These are phyloP conservation scores for Drosophila subsilvestris DNA, from an alignment of 2,888 invertebrate species.

Conservation along the genomic window DNA sequence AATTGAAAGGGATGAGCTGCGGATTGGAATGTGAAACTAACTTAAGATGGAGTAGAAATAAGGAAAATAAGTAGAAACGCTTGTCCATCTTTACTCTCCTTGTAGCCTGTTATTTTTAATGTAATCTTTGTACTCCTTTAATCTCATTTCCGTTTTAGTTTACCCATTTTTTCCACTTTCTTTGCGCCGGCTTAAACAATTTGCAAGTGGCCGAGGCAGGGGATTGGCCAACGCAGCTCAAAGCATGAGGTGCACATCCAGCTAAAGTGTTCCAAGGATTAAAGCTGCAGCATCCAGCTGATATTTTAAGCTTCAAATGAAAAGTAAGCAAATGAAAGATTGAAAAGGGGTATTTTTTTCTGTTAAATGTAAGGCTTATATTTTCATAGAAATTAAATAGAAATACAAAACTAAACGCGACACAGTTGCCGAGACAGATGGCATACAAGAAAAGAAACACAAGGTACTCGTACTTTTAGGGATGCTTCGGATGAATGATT, in stretches of 20 bases:
- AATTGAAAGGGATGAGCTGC: no score
- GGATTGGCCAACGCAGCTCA: slow-evolving; percentile 4
- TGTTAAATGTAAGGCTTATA: slow-evolving; percentile 51
- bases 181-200: slow-evolving; percentile 16
- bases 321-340: background rate
- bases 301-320: background rate
- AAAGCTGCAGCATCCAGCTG: slow-evolving; percentile 20
- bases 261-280: slow-evolving; percentile 17
- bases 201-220: slow-evolving; percentile 1
- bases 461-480: slow-evolving; percentile 33
- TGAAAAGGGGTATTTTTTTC: background rate
- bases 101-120: background rate
- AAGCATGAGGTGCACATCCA: background rate
- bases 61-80: no score
- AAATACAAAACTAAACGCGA: slow-evolving; percentile 40
- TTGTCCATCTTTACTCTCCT: background rate
- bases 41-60: background rate
- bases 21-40: background rate
- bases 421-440: slow-evolving; percentile 24
- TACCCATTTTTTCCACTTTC: background rate
- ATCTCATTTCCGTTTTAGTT: background rate
- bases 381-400: slow-evolving; percentile 46
- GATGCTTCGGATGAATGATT: slow-evolving; percentile 8
- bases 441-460: slow-evolving; percentile 18
- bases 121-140: background rate